Evolutionary conservation across 2,888 invertebrate genomes (phyloP).

Genomic region (Barypeithes pellucidus): DNA sequence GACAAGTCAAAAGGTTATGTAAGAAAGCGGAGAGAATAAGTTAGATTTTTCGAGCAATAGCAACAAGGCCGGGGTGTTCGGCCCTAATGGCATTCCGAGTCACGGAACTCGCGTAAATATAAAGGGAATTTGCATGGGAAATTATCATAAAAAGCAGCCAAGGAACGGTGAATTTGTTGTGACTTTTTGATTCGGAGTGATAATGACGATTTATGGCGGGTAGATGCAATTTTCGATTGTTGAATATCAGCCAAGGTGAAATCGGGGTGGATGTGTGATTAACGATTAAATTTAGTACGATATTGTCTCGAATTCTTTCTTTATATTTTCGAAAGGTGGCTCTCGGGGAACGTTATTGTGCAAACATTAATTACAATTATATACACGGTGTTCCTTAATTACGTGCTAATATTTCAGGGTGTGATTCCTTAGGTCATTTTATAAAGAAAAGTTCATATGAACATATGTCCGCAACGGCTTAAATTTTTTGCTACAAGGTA

Average conservation of each 20-base stretch:
- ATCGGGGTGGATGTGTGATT: conserved; percentile 30
- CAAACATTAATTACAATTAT: no score
- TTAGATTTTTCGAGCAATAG: conserved; percentile 51
- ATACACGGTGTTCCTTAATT: no score
- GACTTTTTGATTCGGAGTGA: conserved; percentile 54
- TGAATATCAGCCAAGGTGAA: conserved; percentile 43
- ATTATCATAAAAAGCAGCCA: conserved; percentile 54
- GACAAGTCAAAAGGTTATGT: conserved; percentile 41
- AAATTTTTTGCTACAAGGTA: no score
- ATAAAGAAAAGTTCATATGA: no score
- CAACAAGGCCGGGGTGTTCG: conserved; percentile 47
- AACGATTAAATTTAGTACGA: no score
- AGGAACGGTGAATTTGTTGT: conserved; percentile 52
- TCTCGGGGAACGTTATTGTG: no score
- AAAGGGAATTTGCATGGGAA: conserved; percentile 54
- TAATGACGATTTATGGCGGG: conserved; percentile 52
- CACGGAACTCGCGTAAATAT: conserved; percentile 55
- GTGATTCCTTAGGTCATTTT: no score
- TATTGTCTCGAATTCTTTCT: no score
- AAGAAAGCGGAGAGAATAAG: conserved; percentile 48
- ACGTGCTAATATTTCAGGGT: no score
- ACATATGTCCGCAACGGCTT: no score
- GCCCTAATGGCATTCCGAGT: conserved; percentile 53
- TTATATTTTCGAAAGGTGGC: no score
- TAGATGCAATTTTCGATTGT: conserved; percentile 48